Evolutionary conservation across 2,888 invertebrate species (phyloP).

Genomic region (Hypsopygia costalis): DNA sequence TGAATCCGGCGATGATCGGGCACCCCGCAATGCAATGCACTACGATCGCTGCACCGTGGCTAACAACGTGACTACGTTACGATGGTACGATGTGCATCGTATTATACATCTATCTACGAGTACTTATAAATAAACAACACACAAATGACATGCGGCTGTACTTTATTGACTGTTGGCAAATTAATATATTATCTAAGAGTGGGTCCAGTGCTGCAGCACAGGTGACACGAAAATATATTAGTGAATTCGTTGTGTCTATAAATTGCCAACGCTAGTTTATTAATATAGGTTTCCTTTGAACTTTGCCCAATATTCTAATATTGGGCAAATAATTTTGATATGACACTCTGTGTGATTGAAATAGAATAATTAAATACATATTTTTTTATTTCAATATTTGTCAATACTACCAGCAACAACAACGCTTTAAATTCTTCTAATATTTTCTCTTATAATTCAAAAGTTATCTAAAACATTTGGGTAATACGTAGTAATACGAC

Average conservation of each 20-base stretch:
- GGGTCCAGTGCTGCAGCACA: too few species aligned
- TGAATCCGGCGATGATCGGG: slow-evolving; percentile 39
- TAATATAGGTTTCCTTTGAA: slow-evolving; percentile 2
- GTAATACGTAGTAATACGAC: too few species aligned
- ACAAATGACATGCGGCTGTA: slow-evolving; percentile 24
- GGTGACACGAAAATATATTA: slow-evolving; percentile 1
- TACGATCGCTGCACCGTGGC: slow-evolving; percentile 11
- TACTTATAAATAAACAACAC: slow-evolving; percentile 24
- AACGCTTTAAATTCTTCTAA: too few species aligned
- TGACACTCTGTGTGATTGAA: too few species aligned
- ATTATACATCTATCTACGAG: slow-evolving; percentile 15
- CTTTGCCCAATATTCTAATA: slow-evolving; percentile 8
- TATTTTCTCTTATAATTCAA: too few species aligned
- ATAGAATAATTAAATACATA: too few species aligned
- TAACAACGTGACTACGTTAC: slow-evolving; percentile 18
- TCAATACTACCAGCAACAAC: too few species aligned
- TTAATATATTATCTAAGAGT: too few species aligned
- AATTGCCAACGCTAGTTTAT: slow-evolving; percentile 2
- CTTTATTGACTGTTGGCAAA: slow-evolving; percentile 3
- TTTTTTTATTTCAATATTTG: too few species aligned
- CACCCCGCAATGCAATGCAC: slow-evolving; percentile 21
- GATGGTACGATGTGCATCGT: background rate
- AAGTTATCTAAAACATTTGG: too few species aligned
- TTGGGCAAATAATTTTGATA: background rate
- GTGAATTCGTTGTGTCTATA: background rate